A percentile compares a stretch with the other conserved stretches of the same genome.
Evolutionary conservation across 2,888 invertebrate genomes (phyloP).

Genomic region (Pollenia griseotomentosa): DNA sequence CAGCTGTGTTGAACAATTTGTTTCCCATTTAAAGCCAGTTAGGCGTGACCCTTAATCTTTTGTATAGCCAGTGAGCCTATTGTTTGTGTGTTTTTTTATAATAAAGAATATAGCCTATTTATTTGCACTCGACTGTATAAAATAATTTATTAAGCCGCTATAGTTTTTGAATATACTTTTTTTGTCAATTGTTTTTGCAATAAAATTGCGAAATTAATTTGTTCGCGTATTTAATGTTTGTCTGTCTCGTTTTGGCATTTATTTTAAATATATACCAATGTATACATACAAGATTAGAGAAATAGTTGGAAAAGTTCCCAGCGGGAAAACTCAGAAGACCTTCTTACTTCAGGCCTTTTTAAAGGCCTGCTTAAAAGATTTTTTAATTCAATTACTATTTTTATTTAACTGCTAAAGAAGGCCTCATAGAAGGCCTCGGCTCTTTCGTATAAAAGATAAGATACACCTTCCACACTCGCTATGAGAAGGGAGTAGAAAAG

Average conservation of each 20-base stretch:
- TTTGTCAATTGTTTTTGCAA: not conserved
- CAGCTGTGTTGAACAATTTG: conserved; percentile 4
- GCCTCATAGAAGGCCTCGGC: too few species aligned
- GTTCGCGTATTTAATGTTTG: conserved; percentile 19
- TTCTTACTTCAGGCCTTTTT: too few species aligned
- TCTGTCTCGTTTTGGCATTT: conserved; percentile 5
- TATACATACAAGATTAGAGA: conserved; percentile 2
- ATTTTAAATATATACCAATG: not conserved
- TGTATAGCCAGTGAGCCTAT: not conserved
- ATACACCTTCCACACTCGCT: too few species aligned
- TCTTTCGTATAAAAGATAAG: too few species aligned
- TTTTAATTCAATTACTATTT: too few species aligned
- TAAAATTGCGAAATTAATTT: conserved; percentile 30
- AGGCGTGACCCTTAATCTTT: not conserved
- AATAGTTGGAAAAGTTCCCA: not conserved
- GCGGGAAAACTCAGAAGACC: too few species aligned
- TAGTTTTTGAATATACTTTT: not conserved
- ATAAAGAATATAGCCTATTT: not conserved
- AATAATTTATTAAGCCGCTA: conserved; percentile 8
- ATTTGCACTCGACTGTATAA: not conserved
- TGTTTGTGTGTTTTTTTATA: not conserved
- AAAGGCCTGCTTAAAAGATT: too few species aligned
- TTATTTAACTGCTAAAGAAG: too few species aligned
- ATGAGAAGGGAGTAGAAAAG: too few species aligned
- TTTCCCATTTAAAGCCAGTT: conserved; percentile 3